Percentiles rank a stretch among this genome's conserved stretches.
These are phyloP conservation scores for Penaeus japonicus DNA, from an alignment of 1,140 invertebrate genomes.

Conservation along the genomic window DNA sequence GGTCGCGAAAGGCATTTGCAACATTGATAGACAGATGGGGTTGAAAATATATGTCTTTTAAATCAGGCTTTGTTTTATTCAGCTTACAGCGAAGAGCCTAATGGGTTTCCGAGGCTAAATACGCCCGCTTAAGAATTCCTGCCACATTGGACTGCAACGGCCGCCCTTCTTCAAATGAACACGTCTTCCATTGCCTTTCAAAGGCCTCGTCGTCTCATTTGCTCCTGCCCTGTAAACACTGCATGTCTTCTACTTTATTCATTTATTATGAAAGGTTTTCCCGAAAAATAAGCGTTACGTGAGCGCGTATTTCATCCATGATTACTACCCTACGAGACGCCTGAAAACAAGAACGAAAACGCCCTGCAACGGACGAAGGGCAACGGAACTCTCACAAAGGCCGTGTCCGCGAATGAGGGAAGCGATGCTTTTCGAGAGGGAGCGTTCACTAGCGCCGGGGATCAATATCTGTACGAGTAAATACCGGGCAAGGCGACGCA, in stretches of 20 bases:
- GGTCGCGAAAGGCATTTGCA: too few relatives aligned
- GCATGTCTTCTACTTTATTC: background rate
- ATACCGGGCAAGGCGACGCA: constrained; percentile 12
- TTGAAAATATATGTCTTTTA: too few relatives aligned
- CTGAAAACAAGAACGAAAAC: too few relatives aligned
- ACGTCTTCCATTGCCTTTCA: background rate
- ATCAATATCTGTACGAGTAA: constrained; percentile 17
- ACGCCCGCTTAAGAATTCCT: background rate
- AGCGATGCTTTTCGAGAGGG: constrained; percentile 6
- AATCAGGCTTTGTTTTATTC: background rate
- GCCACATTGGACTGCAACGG: background rate
- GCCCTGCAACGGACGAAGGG: background rate
- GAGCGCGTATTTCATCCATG: constrained; percentile 13
- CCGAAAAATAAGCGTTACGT: background rate
- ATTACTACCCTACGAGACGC: constrained; percentile 2
- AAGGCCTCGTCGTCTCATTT: too few relatives aligned
- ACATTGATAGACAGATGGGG: too few relatives aligned
- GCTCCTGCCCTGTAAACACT: too few relatives aligned
- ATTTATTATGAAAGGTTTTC: background rate
- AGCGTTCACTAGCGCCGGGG: background rate
- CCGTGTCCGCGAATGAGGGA: background rate
- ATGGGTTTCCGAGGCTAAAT: constrained; percentile 12
- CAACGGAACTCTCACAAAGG: background rate
- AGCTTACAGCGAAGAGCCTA: constrained; percentile 7
- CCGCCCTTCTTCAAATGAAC: too few relatives aligned